These are phyloP conservation scores for Cromileptes altivelis DNA, from an alignment of 2,113 vertebrate genomes.

Conservation along the genomic window DNA sequence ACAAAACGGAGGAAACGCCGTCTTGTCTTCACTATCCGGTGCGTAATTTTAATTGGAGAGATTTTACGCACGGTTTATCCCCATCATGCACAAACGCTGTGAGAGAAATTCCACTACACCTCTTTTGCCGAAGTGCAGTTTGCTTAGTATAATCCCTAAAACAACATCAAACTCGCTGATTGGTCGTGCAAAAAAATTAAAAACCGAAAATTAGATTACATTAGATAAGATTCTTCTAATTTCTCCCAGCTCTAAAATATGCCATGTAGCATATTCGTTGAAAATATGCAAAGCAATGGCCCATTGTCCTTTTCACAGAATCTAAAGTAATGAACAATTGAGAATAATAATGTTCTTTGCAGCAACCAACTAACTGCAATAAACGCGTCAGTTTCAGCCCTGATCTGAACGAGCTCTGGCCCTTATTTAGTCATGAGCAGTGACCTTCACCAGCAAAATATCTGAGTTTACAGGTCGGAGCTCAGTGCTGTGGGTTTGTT, in stretches of 20 bases:
- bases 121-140: neutral
- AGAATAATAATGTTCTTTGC: neutral
- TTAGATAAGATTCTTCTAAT: neutral
- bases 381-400: too few relatives aligned
- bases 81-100: neutral
- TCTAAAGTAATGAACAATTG: neutral
- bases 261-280: neutral
- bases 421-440: conserved; percentile 38
- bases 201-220: neutral
- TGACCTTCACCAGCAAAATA: conserved; percentile 69
- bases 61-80: conserved; percentile 47
- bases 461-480: conserved; percentile 52
- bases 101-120: too few relatives aligned
- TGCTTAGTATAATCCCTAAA: neutral
- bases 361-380: neutral
- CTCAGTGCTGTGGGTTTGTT: conserved; percentile 5
- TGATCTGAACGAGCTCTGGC: neutral
- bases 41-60: conserved; percentile 10
- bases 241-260: neutral
- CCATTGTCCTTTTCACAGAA: neutral
- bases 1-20: neutral
- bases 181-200: neutral
- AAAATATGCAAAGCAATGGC: neutral
- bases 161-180: neutral
- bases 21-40: neutral